Percentiles rank a stretch among this genome's conserved stretches.
phyloP scores from a whole-genome alignment of 92 coral and sea anemone species.

The Hydrozoanthus gracilis region DNA sequence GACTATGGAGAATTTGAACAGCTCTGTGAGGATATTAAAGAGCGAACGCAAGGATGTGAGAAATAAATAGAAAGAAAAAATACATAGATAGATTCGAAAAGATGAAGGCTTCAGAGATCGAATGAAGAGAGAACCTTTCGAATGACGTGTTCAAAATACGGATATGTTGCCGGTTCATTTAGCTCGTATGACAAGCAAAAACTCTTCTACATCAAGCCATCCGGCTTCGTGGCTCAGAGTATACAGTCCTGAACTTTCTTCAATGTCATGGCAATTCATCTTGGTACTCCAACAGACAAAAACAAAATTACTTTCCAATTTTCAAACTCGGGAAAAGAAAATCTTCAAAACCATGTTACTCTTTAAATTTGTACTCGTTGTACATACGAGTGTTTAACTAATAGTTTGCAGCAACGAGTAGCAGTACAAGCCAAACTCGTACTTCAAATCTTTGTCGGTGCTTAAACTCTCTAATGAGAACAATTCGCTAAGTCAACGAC shows the following conservation, averaged over 20 bases:
- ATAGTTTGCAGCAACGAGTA: conserved; percentile 7
- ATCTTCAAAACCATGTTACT: conserved; percentile 27
- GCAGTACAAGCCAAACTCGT: conserved; percentile 25
- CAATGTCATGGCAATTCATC: neutral
- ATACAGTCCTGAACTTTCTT: conserved; percentile 21
- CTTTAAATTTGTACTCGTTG: conserved; percentile 21
- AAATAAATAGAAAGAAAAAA: too few species aligned
- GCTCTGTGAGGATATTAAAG: too few species aligned
- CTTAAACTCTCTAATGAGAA: too few species aligned
- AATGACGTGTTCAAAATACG: conserved; percentile 18
- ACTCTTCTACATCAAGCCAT: conserved; percentile 24
- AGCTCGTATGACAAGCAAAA: conserved; percentile 32
- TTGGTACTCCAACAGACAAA: neutral
- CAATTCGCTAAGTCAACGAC: too few species aligned
- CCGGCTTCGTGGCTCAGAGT: conserved; percentile 30
- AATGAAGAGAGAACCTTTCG: conserved; percentile 22
- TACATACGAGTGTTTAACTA: conserved; percentile 20
- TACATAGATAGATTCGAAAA: conserved; percentile 52
- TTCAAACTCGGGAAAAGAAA: conserved; percentile 18
- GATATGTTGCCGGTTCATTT: conserved; percentile 33
- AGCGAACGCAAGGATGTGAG: too few species aligned
- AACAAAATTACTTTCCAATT: conserved; percentile 17
- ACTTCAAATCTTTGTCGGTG: too few species aligned
- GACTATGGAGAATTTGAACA: conserved; percentile 59
- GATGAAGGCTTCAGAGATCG: conserved; percentile 48